Evolutionary conservation across 2,113 vertebrate species (phyloP).

Genomic region (Triplophysa dalaica): DNA sequence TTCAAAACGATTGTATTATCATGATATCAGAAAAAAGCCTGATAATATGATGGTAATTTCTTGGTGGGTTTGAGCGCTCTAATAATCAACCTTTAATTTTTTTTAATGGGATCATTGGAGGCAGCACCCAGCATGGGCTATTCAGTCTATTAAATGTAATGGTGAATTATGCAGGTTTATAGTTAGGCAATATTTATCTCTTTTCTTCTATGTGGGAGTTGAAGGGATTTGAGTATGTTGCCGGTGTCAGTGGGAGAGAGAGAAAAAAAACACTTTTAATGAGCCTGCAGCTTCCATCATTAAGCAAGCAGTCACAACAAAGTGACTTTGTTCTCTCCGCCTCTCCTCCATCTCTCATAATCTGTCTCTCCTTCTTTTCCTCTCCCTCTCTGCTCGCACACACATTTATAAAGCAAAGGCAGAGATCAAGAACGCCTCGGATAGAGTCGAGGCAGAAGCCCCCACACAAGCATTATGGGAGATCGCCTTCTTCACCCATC

Average conservation of each 20-base stretch:
- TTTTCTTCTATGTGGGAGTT: constrained; percentile 21
- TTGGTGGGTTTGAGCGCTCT: neutral
- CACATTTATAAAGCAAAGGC: constrained; percentile 35
- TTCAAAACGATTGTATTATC: no score
- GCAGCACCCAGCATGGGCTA: constrained; percentile 11
- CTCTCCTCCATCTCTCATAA: constrained; percentile 40
- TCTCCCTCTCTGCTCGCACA: neutral
- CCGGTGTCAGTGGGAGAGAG: constrained; percentile 14
- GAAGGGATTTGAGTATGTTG: neutral
- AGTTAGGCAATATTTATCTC: constrained; percentile 29
- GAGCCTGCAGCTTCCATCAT: constrained; percentile 51
- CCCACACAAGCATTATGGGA: constrained; percentile 22
- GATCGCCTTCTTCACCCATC: constrained; percentile 29
- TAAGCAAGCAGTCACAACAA: constrained; percentile 54
- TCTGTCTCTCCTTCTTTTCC: constrained; percentile 23
- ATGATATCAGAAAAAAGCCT: no score
- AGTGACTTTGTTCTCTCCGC: constrained; percentile 54
- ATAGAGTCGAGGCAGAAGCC: constrained; percentile 37
- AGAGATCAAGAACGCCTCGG: constrained; percentile 44
- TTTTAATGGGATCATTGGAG: neutral
- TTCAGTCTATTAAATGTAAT: constrained; percentile 41
- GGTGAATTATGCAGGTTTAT: constrained; percentile 32
- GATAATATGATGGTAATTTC: no score
- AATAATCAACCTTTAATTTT: constrained; percentile 16
- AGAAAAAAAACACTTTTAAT: constrained; percentile 48